Conservation (phyloP, 1,140 invertebrate genomes). For the Anoplolepis gracilipes region DNA sequence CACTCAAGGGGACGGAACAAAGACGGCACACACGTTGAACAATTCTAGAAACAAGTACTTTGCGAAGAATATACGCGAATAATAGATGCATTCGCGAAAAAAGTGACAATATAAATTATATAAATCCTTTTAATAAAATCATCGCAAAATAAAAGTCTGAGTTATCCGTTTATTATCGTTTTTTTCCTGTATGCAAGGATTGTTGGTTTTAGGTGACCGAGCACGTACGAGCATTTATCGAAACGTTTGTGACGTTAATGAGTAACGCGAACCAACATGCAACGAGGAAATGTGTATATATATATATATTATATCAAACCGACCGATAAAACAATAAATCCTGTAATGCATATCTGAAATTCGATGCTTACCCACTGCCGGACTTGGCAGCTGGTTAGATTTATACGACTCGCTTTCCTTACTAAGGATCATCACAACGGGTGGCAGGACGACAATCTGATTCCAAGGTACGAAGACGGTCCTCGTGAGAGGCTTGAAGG, state of each 20-base stretch:
- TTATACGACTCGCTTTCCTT: constrained; percentile 89
- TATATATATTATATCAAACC: constrained; percentile 28
- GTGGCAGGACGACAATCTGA: constrained; percentile 96
- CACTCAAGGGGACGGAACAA: constrained; percentile 78
- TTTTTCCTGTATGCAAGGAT: constrained; percentile 4
- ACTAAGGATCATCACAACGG: constrained; percentile 94
- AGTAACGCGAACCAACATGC: constrained; percentile 38
- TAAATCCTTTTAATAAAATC: not conserved
- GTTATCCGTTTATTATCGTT: constrained; percentile 35
- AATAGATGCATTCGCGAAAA: not conserved
- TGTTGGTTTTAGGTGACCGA: constrained; percentile 38
- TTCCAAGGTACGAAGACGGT: constrained; percentile 98
- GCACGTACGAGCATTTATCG: constrained; percentile 57
- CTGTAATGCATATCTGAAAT: constrained; percentile 32
- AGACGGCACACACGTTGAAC: constrained; percentile 74
- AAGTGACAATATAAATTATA: constrained; percentile 30
- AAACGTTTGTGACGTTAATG: constrained; percentile 55
- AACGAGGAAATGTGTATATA: constrained; percentile 52
- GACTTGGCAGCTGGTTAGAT: constrained; percentile 82
- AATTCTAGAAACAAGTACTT: not conserved
- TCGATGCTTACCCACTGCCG: constrained; percentile 80
- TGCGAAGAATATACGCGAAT: constrained; percentile 1
- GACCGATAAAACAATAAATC: constrained; percentile 30
- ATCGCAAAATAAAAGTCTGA: not conserved
- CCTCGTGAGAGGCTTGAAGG: constrained; percentile 94